Evolutionary conservation across 2,888 invertebrate genomes (phyloP).

Genomic region (Physocephala rufipes): DNA sequence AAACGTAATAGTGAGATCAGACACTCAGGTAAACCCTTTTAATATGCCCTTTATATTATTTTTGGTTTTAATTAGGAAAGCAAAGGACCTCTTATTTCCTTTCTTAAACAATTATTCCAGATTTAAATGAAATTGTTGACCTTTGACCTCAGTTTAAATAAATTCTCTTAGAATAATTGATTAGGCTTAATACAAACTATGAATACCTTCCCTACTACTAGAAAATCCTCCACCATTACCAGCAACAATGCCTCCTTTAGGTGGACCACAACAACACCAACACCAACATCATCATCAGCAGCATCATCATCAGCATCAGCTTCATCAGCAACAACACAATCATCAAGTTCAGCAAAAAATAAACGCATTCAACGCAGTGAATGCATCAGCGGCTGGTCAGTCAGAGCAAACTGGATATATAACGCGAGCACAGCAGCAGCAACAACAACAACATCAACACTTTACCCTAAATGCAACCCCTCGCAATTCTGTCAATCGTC

Average conservation of each 20-base stretch:
- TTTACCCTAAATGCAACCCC: constrained; percentile 45
- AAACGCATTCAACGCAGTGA: constrained; percentile 59
- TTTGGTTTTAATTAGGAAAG: no score
- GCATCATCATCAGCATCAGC: constrained; percentile 21
- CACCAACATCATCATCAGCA: constrained; percentile 1
- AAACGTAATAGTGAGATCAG: constrained; percentile 61
- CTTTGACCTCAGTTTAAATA: no score
- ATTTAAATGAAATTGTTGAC: no score
- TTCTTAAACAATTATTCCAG: no score
- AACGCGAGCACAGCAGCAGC: not conserved
- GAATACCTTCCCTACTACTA: constrained; percentile 7
- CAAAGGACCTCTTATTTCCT: no score
- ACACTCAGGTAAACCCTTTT: constrained; percentile 57
- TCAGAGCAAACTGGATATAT: constrained; percentile 42
- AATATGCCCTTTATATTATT: no score
- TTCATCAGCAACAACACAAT: constrained; percentile 44
- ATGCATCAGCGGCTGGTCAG: constrained; percentile 47
- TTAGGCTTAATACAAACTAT: constrained; percentile 8
- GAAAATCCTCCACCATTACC: constrained; percentile 63
- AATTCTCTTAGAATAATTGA: no score
- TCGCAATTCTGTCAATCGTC: constrained; percentile 47
- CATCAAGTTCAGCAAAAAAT: constrained; percentile 60
- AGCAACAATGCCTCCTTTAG: constrained; percentile 64
- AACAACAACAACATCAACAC: constrained; percentile 46
- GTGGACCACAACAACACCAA: constrained; percentile 46